A percentile compares a stretch with the other conserved stretches of the same genome.
These are phyloP conservation scores for Mastigias papua DNA, from an alignment of 30 jellyfish, hydroid and myxozoan genomes.

Conservation along the genomic window DNA sequence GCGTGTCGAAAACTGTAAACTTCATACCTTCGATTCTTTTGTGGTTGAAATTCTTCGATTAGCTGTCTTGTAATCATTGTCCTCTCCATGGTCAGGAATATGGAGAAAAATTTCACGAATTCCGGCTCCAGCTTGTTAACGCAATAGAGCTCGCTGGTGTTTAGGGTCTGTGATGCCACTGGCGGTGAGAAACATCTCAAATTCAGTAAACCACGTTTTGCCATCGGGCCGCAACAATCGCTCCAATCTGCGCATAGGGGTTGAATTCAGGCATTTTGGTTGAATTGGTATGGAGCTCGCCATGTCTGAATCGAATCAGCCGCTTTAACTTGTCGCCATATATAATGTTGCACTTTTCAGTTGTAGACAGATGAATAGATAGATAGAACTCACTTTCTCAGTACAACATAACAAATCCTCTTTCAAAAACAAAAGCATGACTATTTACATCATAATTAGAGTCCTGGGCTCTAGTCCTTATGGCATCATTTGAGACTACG, in stretches of 20 bases:
- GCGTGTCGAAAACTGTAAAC: constrained; percentile 49
- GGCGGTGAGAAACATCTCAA: constrained; percentile 29
- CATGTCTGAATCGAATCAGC: not conserved
- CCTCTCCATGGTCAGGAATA: constrained; percentile 23
- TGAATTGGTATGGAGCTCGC: constrained; percentile 1
- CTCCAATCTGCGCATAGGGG: constrained; percentile 44
- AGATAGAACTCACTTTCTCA: not conserved
- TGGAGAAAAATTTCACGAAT: constrained; percentile 54
- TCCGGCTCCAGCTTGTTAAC: constrained; percentile 42
- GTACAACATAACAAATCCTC: not conserved
- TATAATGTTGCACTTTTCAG: not conserved
- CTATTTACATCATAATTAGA: not conserved
- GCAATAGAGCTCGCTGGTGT: constrained; percentile 19
- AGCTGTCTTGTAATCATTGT: constrained; percentile 11
- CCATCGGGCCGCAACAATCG: constrained; percentile 44
- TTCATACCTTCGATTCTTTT: constrained; percentile 38
- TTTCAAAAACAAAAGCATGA: not conserved
- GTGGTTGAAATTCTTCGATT: constrained; percentile 48
- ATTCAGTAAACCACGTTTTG: constrained; percentile 28
- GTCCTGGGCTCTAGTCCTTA: not conserved
- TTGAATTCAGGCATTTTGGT: constrained; percentile 52
- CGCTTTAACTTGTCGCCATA: not conserved
- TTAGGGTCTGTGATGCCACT: constrained; percentile 3
- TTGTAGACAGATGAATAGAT: not conserved
- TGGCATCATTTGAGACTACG: too few relatives aligned